Conservation (phyloP, 2,797 vertebrate species). For the Uromys caudimaculatus region DNA sequence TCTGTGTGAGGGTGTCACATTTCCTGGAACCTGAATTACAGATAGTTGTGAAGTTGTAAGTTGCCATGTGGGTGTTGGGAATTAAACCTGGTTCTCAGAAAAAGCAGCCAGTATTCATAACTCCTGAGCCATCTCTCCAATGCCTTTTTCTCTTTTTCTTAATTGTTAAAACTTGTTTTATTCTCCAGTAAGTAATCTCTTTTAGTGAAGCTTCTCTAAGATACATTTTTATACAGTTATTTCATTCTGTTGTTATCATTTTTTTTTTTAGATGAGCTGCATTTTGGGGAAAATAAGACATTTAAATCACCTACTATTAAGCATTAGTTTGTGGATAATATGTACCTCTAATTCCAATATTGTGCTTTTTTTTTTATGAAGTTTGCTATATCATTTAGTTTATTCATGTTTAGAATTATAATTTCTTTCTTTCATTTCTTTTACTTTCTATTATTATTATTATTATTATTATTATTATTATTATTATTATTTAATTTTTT, state of each 20-base stretch:
- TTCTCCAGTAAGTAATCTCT: neutral
- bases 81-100: neutral
- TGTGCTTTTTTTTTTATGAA: no score
- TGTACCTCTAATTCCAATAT: neutral
- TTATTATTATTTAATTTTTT: no score
- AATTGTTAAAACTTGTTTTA: neutral
- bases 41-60: neutral
- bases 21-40: neutral
- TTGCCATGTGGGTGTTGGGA: neutral
- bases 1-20: neutral
- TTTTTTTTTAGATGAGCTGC: neutral
- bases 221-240: neutral
- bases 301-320: neutral
- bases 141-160: neutral
- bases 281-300: neutral
- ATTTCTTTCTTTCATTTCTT: no score
- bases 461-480: no score
- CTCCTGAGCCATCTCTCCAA: neutral
- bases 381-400: no score
- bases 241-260: neutral
- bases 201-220: neutral
- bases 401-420: no score
- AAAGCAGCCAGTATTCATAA: neutral
- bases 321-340: neutral
- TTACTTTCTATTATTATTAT: no score